Conservation (phyloP, 2,888 invertebrate species). For the Belgica antarctica region DNA sequence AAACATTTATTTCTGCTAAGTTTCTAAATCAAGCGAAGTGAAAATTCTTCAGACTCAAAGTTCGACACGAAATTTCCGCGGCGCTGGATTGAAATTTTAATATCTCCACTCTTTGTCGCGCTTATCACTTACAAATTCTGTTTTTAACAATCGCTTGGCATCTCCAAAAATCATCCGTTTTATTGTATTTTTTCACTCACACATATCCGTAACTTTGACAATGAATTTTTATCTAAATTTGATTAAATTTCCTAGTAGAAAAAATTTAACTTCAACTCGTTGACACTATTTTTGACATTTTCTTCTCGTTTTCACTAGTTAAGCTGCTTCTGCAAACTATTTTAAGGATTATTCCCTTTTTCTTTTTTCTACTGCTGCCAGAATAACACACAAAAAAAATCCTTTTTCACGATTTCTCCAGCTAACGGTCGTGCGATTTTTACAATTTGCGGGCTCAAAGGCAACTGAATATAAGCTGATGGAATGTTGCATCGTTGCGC, state of each 20-base stretch:
- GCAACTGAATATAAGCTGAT: slow-evolving; percentile 51
- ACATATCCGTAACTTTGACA: slow-evolving; percentile 4
- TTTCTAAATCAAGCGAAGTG: not conserved
- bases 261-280: slow-evolving; percentile 31
- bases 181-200: slow-evolving; percentile 22
- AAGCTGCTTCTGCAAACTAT: not conserved
- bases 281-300: slow-evolving; percentile 4
- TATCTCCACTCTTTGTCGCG: not conserved
- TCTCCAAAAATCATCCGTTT: not conserved
- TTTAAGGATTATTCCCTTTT: not conserved
- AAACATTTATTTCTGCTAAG: not conserved
- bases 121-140: slow-evolving; percentile 20
- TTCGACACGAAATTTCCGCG: not conserved
- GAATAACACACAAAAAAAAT: slow-evolving; percentile 40
- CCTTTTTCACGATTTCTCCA: slow-evolving; percentile 43
- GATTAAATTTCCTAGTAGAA: slow-evolving; percentile 28
- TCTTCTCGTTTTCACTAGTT: slow-evolving; percentile 14
- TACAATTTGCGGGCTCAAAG: slow-evolving; percentile 57
- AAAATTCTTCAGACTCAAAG: no score
- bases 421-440: slow-evolving; percentile 55
- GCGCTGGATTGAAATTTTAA: no score
- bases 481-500: slow-evolving; percentile 44
- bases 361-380: slow-evolving; percentile 10
- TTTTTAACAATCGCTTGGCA: not conserved
- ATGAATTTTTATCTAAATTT: slow-evolving; percentile 19